phyloP scores from a whole-genome alignment of 2,888 invertebrate species.

The Prosopocoilus inquinatus region DNA sequence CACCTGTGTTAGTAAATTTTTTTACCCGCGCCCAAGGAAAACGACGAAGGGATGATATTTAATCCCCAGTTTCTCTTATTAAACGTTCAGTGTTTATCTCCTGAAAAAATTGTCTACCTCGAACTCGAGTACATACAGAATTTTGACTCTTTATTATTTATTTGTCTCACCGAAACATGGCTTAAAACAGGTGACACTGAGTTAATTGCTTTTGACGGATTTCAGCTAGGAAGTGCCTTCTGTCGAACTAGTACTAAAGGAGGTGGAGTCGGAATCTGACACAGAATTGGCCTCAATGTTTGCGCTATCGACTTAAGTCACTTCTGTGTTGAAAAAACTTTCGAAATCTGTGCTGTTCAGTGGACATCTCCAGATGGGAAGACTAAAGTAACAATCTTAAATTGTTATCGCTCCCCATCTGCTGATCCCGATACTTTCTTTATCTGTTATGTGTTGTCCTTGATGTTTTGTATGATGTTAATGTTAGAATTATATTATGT shows the following conservation, averaged over 20 bases:
- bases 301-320: neutral
- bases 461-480: too few species aligned
- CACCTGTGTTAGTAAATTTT: neutral
- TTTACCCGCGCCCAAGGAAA: neutral
- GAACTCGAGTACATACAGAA: neutral
- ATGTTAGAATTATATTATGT: too few species aligned
- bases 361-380: neutral
- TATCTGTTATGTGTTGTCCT: too few species aligned
- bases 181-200: neutral
- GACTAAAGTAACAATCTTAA: neutral
- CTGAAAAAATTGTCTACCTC: neutral
- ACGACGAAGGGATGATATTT: neutral
- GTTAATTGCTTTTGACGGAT: neutral
- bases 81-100: neutral
- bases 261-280: neutral
- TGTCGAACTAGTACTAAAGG: neutral
- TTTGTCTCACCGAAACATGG: neutral
- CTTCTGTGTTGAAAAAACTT: neutral
- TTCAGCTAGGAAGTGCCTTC: neutral
- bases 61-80: neutral
- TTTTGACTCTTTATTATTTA: neutral
- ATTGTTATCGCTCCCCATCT: neutral
- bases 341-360: neutral
- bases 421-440: too few species aligned
- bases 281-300: neutral